Evolutionary conservation across 2,113 vertebrate species (phyloP).

Genomic region (Lonchura striata): DNA sequence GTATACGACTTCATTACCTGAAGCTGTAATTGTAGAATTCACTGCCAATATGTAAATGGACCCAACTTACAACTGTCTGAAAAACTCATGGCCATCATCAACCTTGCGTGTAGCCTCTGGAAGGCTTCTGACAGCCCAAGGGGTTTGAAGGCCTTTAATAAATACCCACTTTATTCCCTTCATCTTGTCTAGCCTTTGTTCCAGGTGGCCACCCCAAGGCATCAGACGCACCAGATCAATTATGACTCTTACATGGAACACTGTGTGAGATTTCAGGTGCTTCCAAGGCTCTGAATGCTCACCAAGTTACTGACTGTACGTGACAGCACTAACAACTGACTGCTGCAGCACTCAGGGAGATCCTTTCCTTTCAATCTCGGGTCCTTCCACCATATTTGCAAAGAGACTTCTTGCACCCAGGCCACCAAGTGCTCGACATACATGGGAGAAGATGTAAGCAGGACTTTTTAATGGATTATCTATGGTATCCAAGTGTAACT

Average conservation of each 20-base stretch:
- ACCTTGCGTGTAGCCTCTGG: not conserved
- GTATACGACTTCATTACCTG: not conserved
- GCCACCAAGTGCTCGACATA: not conserved
- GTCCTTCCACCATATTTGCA: not conserved
- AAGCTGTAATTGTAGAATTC: not conserved
- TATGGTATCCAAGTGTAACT: not conserved
- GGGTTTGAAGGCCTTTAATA: not conserved
- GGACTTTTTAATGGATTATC: not conserved
- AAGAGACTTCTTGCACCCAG: not conserved
- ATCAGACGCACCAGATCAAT: not conserved
- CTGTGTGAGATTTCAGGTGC: not conserved
- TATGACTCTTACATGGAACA: accelerated
- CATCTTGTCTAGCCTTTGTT: not conserved
- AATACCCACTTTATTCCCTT: not conserved
- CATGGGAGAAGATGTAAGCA: not conserved
- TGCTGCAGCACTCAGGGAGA: not conserved
- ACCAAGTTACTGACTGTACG: not conserved
- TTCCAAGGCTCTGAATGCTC: not conserved
- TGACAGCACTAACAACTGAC: not conserved
- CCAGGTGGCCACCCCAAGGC: not conserved
- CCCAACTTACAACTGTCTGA: not conserved
- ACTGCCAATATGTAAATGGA: not conserved
- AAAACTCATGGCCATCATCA: accelerated
- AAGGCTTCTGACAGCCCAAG: not conserved
- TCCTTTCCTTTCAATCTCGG: not conserved